These are phyloP conservation scores for Notolepis coatsorum DNA, from an alignment of 2,797 vertebrate species.

Conservation along the genomic window DNA sequence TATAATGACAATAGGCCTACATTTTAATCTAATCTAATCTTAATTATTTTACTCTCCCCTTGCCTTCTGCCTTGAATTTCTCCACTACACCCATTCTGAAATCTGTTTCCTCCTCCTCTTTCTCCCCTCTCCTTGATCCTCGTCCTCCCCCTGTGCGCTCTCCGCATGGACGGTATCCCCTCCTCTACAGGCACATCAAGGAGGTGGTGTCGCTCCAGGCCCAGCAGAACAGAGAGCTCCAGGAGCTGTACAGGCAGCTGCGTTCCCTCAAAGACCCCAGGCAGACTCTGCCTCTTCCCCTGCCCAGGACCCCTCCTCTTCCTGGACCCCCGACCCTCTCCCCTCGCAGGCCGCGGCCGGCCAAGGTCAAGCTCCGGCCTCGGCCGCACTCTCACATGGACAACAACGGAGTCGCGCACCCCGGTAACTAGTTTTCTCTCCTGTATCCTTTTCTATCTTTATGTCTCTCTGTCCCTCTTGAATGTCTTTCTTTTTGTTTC, in stretches of 20 bases:
- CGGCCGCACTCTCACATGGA: slow-evolving; percentile 88
- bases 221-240: slow-evolving; percentile 91
- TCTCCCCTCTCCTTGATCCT: neutral
- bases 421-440: slow-evolving; percentile 65
- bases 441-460: neutral
- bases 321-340: slow-evolving; percentile 79
- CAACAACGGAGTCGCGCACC: slow-evolving; percentile 83
- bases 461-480: neutral
- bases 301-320: slow-evolving; percentile 72
- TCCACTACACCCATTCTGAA: neutral
- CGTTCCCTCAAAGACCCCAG: slow-evolving; percentile 85
- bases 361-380: slow-evolving; percentile 86
- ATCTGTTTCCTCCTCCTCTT: neutral
- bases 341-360: slow-evolving; percentile 85
- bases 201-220: slow-evolving; percentile 92
- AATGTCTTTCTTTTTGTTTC: neutral
- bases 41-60: neutral
- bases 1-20: no score
- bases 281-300: slow-evolving; percentile 75
- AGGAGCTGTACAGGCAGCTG: slow-evolving; percentile 89
- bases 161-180: slow-evolving; percentile 5
- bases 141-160: neutral
- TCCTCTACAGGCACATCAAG: slow-evolving; percentile 87
- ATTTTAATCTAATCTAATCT: neutral
- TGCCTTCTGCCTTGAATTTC: no score